Evolutionary conservation across 1,140 invertebrate genomes (phyloP), one percentile per base, ranked within the genome.

Genomic region (Diachasma alloeum): DNA sequence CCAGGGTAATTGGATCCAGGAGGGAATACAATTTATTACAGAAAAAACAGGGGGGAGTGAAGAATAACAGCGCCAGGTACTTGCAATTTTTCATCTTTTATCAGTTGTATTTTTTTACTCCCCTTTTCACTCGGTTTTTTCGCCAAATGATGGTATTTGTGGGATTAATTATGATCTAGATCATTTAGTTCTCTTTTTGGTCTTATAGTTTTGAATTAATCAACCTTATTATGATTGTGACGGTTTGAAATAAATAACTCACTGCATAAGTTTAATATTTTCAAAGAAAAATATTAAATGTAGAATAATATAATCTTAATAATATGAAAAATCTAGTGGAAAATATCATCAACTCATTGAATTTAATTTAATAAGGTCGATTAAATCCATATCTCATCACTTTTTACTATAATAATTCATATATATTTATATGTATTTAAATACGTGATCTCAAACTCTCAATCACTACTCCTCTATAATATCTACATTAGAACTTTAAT

Each of bases 111-210:
- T 63, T 63, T 63, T 59, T 59, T 10, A 59, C 48, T 26, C 24
- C 24, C 24, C 24, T 13, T 13, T 63, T 63, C 15, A 13, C 24
- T 31, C 59, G 26, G 19, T 63, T 63, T 63, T 63, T 53, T 53
- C 48, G n/a, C 13, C 22, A 63, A 63, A 63, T 63, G 10, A 31
- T 63, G 59, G 3, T 63, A 26, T 31, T 63, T 63, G 10, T 4
- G 59, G 59, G 59, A 63, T 63, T 63, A 63, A 63, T 63, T 63
- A 63, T 63, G 24, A 63, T 26, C 59, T 63, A 63, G 22, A 63
- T 26, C 11, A 24, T 63, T 26, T 24, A 19, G 19, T 26, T 26
- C 22, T 63, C 59, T 10, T 19, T 26, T 63, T 63, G 59, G 59
- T 63, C 59, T 63, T 31, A 59, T 19, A 15, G 11, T 63, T 6